Base-by-base conservation (phyloP, 1,140 invertebrate genomes). In the Fopius arisanus region DNA sequence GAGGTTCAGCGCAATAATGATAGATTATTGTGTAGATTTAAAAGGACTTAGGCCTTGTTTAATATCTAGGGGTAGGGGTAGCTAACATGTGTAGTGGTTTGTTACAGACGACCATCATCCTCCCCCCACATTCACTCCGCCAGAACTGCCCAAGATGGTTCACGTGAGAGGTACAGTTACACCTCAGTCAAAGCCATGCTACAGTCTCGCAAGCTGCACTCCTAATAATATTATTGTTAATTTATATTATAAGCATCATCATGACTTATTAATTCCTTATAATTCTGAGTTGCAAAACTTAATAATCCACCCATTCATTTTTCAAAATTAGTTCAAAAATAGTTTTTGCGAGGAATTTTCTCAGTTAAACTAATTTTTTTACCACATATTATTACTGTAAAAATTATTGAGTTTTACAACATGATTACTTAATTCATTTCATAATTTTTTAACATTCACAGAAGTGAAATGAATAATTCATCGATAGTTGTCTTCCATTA, bases 101-200 rank as follows among this genome's bases (percentile, higher is more conserved):
- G 93, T 95, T 95, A 91, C 94, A 96, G 94, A 96, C 95, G 94
- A 96, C 90, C 93, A 95, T 91, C 94, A 95, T 92, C 94, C 93
- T 92, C 94, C 94, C 90, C 94, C 95, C 90, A 96, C 95, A 90
- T 96, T 96, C 92, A 97, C 95, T 90, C 95, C 95, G 91, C 95
- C 96, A 92, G 96, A 97, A 93, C 94, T 97, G 91, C 95, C 95
- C 90, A 97, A 97, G 93, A 94, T 95, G 93, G 95, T 96, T 92
- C 95, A 96, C 94, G 92, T 96, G 89, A 92, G 95, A 96, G 95
- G 95, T 96, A 96, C 89, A 89, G 87, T 85, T 82, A 83, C 78
- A 85, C 85, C 86, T 86, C 86, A 83, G 80, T 86, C 81, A 85
- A 86, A 51, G 81, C 80, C 82, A 83, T 85, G 81, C 81, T 86